Percentiles rank a stretch among this genome's conserved stretches.
These are phyloP conservation scores for Amphiprion ocellaris DNA, from an alignment of 2,113 vertebrate genomes.

Conservation along the genomic window DNA sequence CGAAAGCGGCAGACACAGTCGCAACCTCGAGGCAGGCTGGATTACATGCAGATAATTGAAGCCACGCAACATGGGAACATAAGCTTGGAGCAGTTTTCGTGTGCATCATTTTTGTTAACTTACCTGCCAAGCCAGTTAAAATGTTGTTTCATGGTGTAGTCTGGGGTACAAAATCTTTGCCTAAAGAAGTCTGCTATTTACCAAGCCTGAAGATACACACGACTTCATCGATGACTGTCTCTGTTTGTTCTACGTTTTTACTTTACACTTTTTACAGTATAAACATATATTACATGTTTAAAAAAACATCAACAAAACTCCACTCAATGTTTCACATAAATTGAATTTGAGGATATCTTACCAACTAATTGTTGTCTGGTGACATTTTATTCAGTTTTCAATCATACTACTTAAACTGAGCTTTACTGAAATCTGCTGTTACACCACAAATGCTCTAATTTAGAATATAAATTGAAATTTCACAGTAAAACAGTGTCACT, in stretches of 20 bases:
- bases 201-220: background rate
- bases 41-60: slow-evolving; percentile 93
- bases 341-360: background rate
- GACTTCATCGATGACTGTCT: background rate
- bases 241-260: background rate
- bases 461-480: slow-evolving; percentile 7
- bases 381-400: too few relatives aligned
- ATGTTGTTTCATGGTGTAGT: slow-evolving; percentile 7
- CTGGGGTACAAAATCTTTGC: slow-evolving; percentile 16
- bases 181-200: background rate
- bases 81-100: slow-evolving; percentile 21
- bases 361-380: background rate
- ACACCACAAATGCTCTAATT: background rate
- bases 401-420: too few relatives aligned
- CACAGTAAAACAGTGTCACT: too few relatives aligned
- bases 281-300: too few relatives aligned
- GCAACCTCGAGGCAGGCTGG: slow-evolving; percentile 89
- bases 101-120: background rate
- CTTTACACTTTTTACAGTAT: too few relatives aligned
- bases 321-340: background rate
- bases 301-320: too few relatives aligned
- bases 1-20: slow-evolving; percentile 87
- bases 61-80: slow-evolving; percentile 67
- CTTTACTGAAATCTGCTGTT: too few relatives aligned
- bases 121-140: slow-evolving; percentile 19